phyloP scores from a whole-genome alignment of 1,140 invertebrate genomes.

The Cydia amplana region DNA sequence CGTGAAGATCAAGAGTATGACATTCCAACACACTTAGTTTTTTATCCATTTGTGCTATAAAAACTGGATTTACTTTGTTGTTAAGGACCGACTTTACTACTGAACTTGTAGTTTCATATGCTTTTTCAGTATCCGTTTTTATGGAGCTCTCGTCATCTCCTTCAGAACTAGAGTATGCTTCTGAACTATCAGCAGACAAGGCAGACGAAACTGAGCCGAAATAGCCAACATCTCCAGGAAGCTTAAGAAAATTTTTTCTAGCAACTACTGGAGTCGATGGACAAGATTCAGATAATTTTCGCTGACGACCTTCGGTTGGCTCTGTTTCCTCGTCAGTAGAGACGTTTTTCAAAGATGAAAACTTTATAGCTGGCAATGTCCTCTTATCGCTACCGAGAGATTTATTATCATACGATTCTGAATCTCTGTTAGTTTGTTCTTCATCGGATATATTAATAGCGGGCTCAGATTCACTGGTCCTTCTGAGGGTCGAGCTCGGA shows the following conservation, averaged over 20 bases:
- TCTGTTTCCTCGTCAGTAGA: constrained; percentile 45
- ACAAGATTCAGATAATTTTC: constrained; percentile 73
- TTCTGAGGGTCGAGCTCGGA: constrained; percentile 66
- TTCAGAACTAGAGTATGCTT: constrained; percentile 70
- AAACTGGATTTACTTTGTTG: constrained; percentile 58
- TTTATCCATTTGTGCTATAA: constrained; percentile 70
- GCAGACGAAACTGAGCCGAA: constrained; percentile 70
- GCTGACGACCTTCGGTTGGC: constrained; percentile 37
- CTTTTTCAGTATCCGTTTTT: constrained; percentile 59
- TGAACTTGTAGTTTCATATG: constrained; percentile 79
- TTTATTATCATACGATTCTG: constrained; percentile 27
- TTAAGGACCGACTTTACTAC: constrained; percentile 78
- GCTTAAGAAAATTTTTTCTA: constrained; percentile 68
- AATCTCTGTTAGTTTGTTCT: constrained; percentile 41
- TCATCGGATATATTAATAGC: constrained; percentile 55
- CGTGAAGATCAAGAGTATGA: constrained; percentile 40
- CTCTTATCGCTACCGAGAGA: constrained; percentile 39
- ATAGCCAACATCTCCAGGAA: constrained; percentile 66
- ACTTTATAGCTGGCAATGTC: constrained; percentile 62
- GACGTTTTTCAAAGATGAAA: constrained; percentile 68
- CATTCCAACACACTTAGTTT: constrained; percentile 60
- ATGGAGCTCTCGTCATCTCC: constrained; percentile 77
- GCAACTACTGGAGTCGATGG: constrained; percentile 66
- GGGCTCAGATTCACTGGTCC: constrained; percentile 71
- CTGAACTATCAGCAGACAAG: constrained; percentile 73